Base-by-base conservation (phyloP, 2,113 vertebrate species). In the Oxyruncus cristatus region DNA sequence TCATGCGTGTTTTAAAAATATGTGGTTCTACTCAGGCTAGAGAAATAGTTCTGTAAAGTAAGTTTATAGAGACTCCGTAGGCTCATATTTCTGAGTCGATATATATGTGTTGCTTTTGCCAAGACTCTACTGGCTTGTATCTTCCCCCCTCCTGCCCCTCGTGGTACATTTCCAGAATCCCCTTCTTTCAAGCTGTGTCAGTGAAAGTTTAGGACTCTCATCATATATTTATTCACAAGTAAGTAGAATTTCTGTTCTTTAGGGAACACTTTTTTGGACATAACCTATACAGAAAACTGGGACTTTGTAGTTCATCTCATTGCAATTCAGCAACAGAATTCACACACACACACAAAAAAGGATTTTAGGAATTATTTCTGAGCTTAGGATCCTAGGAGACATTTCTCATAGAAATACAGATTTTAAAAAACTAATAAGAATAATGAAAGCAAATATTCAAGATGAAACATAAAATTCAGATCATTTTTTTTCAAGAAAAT, bases 1-100 rank as follows among this genome's bases (percentile, higher is more conserved):
- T 89, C 44, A 33, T 79, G 18, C 13, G 39, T 47, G 50, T 76
- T 95, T 94, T 85, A 75, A 92, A 92, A 87, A 95, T 84, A 86
- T 52, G 68, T 84, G 52, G 13, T 53, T 66, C 89, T 91, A 81
- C 55, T 84, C 22, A 46, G 28, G 44, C 35, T 75, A 27, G 86
- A 35, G 27, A 93, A 95, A 95, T 35, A 78, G 56, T 68, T 89
- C 39, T 78, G 9, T 67, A 67, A 91, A 84, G 42, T 59, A 80
- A 66, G 47, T 11, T 68, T 47, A 41, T 71, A 67, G 22, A 59
- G 15, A 73, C 37, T 70, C 32, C 23, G 32, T 32, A 70, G 44
- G 28, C 24, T 92, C 13, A 53, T 68, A 76, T 80, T 88, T 94
- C 59, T 39, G 37, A 88, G 67, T 24, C 22, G 16, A 24, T 77